phyloP scores from a whole-genome alignment of 2,113 vertebrate genomes.

The Saimiri boliviensis region DNA sequence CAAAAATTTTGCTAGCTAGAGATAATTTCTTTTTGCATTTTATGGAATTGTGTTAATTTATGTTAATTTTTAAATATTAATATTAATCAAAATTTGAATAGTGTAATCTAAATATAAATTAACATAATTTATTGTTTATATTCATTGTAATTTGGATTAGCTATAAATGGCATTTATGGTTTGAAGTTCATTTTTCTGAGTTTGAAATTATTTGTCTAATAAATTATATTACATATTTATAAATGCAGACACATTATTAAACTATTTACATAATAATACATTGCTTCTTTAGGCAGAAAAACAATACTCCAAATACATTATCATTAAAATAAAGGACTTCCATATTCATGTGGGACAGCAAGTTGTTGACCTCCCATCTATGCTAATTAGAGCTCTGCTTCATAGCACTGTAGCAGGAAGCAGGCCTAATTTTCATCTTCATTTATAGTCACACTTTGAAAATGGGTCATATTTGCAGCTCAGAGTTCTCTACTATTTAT shows the following conservation, averaged over 20 bases:
- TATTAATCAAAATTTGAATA: neutral
- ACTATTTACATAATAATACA: neutral
- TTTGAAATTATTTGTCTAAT: neutral
- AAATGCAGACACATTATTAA: neutral
- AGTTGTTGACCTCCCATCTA: neutral
- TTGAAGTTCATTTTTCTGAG: neutral
- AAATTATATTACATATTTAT: neutral
- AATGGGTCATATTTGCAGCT: neutral
- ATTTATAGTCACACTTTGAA: neutral
- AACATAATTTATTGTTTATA: neutral
- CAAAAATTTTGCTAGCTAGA: neutral
- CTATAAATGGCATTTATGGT: neutral
- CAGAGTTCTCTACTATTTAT: neutral
- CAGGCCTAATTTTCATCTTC: neutral
- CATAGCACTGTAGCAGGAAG: neutral
- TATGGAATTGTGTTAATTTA: neutral
- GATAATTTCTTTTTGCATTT: neutral
- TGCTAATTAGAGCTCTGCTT: neutral
- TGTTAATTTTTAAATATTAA: neutral
- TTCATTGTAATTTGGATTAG: neutral
- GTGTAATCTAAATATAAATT: neutral
- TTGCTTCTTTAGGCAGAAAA: neutral
- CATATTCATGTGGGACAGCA: neutral
- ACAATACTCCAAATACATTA: neutral
- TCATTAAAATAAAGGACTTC: neutral